These are phyloP conservation scores for Brachionus paranguensis DNA, from an alignment of 1,140 invertebrate species.

Conservation along the genomic window DNA sequence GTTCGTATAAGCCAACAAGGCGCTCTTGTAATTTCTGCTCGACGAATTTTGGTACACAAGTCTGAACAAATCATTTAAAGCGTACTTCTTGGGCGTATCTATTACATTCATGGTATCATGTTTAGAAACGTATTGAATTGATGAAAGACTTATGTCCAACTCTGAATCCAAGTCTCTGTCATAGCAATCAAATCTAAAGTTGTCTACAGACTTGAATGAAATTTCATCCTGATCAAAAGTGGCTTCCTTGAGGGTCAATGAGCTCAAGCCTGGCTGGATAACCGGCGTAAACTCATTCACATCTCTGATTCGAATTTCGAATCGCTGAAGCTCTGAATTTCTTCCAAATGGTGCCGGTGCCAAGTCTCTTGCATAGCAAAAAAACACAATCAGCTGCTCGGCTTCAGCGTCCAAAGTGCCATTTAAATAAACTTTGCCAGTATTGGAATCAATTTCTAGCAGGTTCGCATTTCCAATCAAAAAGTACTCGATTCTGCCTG, in stretches of 20 bases:
- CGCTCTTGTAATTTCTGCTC: conserved; percentile 8
- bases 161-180: conserved; percentile 27
- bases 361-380: conserved; percentile 19
- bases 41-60: conserved; percentile 10
- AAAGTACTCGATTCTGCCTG: conserved; percentile 2
- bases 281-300: conserved; percentile 3
- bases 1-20: neutral
- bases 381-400: neutral
- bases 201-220: neutral
- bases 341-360: conserved; percentile 5
- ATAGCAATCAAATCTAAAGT: conserved; percentile 18
- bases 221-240: neutral
- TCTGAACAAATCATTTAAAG: conserved; percentile 13
- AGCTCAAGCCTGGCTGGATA: neutral
- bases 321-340: conserved; percentile 16
- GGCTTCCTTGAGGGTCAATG: neutral
- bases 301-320: neutral
- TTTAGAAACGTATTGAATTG: conserved; percentile 1
- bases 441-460: neutral
- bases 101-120: neutral
- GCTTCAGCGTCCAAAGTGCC: conserved; percentile 21
- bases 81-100: neutral
- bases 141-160: neutral
- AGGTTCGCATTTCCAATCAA: conserved; percentile 18
- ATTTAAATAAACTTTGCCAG: conserved; percentile 28